These are phyloP conservation scores for Pygathrix nemaeus DNA, from an alignment of 2,113 vertebrate genomes.

Conservation along the genomic window DNA sequence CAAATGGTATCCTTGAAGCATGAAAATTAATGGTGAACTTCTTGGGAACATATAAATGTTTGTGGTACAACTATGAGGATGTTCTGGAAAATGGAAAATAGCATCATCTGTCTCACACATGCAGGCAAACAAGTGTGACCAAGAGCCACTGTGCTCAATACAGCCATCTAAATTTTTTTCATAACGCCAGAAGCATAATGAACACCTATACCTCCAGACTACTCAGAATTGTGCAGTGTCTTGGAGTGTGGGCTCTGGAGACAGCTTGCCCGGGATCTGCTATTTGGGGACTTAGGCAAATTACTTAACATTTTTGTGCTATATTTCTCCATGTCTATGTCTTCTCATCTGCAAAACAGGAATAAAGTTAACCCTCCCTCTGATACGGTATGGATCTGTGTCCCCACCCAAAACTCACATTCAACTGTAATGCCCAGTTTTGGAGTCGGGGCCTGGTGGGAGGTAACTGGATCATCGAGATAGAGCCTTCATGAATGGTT, in stretches of 20 bases:
- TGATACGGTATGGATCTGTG: too few species aligned
- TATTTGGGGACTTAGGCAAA: neutral
- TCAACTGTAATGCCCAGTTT: too few species aligned
- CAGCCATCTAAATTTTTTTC: neutral
- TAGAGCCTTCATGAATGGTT: too few species aligned
- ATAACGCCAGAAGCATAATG: neutral
- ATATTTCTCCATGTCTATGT: neutral
- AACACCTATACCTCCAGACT: neutral
- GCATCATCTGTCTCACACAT: neutral
- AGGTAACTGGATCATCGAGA: too few species aligned
- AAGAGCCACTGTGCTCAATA: neutral
- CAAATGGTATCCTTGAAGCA: neutral
- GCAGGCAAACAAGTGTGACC: neutral
- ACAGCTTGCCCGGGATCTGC: neutral
- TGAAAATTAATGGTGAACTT: neutral
- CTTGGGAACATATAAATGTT: neutral
- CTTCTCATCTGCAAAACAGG: neutral
- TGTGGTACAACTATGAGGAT: neutral
- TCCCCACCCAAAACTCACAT: too few species aligned
- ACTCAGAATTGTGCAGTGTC: neutral
- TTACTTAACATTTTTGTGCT: neutral
- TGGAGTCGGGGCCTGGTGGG: too few species aligned
- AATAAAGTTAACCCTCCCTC: neutral
- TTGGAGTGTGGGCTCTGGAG: neutral
- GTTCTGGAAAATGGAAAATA: constrained; percentile 50